These are phyloP conservation scores for Chiropotes sagulatus DNA, from an alignment of 2,797 vertebrate species.

Conservation along the genomic window DNA sequence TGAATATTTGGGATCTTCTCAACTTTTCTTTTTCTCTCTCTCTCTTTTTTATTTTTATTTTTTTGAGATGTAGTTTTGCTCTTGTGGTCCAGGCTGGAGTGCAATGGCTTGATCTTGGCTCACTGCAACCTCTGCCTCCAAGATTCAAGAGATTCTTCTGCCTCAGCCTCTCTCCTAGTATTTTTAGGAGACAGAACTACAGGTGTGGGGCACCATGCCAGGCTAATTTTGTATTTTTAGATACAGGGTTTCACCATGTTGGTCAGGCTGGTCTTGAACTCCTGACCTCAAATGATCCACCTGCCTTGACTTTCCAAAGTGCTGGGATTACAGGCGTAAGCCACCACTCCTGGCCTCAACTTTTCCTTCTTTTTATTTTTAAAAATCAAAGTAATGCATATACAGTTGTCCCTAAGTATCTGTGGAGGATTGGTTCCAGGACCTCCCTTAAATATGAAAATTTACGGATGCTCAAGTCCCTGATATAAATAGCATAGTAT, in stretches of 20 bases:
- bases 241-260: neutral
- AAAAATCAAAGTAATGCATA: neutral
- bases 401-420: neutral
- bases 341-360: neutral
- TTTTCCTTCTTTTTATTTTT: neutral
- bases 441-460: no score
- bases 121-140: neutral
- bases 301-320: neutral
- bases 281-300: neutral
- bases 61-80: neutral
- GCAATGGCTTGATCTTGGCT: neutral
- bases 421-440: neutral
- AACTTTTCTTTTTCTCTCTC: neutral
- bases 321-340: neutral
- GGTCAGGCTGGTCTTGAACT: neutral
- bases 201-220: neutral
- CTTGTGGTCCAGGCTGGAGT: neutral
- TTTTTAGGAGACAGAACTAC: neutral
- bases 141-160: neutral
- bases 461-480: neutral
- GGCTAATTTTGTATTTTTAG: neutral
- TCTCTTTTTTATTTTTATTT: neutral
- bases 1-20: neutral
- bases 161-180: neutral
- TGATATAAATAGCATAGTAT: neutral